Percentiles rank a stretch among this genome's conserved stretches.
These are phyloP conservation scores for Drosophila mojavensis DNA, from an alignment of 1,140 invertebrate species.

Conservation along the genomic window DNA sequence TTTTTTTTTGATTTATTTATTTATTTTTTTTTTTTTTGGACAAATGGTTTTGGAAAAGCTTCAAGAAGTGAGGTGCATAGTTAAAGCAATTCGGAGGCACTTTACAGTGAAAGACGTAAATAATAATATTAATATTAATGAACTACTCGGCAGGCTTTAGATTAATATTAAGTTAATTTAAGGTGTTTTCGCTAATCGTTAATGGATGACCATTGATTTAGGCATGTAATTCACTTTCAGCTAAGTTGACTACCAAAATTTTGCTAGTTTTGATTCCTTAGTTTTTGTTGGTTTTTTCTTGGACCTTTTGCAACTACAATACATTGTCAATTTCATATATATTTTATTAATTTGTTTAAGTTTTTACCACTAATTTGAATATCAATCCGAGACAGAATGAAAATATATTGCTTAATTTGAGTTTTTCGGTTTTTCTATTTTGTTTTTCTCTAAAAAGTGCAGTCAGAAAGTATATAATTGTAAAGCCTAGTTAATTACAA, in stretches of 20 bases:
- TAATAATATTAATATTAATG: conserved; percentile 8
- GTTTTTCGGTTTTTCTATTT: background rate
- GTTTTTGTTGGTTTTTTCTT: conserved; percentile 3
- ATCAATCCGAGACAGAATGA: conserved; percentile 1
- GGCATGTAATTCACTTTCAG: conserved; percentile 2
- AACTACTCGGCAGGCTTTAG: conserved; percentile 12
- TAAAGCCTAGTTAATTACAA: conserved; percentile 34
- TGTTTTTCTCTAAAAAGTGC: conserved; percentile 3
- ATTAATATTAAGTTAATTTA: background rate
- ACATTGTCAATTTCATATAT: conserved; percentile 13
- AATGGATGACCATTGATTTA: background rate
- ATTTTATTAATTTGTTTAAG: background rate
- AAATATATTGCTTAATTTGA: background rate
- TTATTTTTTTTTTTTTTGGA: background rate
- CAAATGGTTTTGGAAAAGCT: conserved; percentile 18
- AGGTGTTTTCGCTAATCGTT: background rate
- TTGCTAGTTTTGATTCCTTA: conserved; percentile 28
- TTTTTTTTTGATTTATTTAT: background rate
- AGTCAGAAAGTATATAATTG: conserved; percentile 36
- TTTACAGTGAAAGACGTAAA: conserved; percentile 45
- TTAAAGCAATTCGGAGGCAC: conserved; percentile 53
- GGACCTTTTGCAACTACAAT: conserved; percentile 49
- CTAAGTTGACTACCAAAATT: conserved; percentile 31
- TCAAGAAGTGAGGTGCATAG: conserved; percentile 17
- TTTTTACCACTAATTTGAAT: conserved; percentile 13